Base-by-base conservation (phyloP, 2,113 vertebrate genomes). In the Naja naja region DNA sequence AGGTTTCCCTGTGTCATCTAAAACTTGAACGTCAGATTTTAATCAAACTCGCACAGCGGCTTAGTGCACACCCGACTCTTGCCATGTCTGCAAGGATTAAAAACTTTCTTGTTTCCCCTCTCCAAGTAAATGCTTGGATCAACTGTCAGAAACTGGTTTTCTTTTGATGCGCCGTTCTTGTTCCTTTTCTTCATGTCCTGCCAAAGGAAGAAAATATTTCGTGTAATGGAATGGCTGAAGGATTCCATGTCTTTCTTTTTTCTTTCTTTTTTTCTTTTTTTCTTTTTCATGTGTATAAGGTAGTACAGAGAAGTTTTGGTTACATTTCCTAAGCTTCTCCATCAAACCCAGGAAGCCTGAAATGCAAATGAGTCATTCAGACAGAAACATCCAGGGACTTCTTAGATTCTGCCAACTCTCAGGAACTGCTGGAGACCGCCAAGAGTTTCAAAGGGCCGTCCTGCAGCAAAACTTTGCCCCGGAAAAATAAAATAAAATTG, bases 251-350 rank as follows among this genome's bases (percentile, higher is more conserved):
- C 93, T 2, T 23, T 60, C 23, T 23, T 58, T 10, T 53, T 14
- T 53, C 52, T 53, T 14, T 53, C 11, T 52, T 52, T 8, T 1
- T 14, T 14, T 52, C 1, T 2, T 30, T 43, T 27, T 54, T 53
- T 49, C 47, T 34, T 92, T 81, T 87, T 27, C 64, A 93, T 43
- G 7, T 8, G 81, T 56, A 93, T 94, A 93, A 91, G 74, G 60
- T 64, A 89, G 45, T 39, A 91, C n/a, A 89, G 18, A 88, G 94
- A 90, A 87, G 53, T 90, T 30, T 34, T 92, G 52, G 10, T 54
- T 64, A 47, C 14, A 23, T 54, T 55, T 5, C 6, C 69, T 0
- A 34, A 0, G 25, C 23, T 49, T 94, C 90, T 96, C 93, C 93
- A 90, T 52, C 91, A 90, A 93, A 49, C 34, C 0, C 5, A 87